Conservation (phyloP, 2,797 vertebrate genomes). For the Rhodeus uyekii region DNA sequence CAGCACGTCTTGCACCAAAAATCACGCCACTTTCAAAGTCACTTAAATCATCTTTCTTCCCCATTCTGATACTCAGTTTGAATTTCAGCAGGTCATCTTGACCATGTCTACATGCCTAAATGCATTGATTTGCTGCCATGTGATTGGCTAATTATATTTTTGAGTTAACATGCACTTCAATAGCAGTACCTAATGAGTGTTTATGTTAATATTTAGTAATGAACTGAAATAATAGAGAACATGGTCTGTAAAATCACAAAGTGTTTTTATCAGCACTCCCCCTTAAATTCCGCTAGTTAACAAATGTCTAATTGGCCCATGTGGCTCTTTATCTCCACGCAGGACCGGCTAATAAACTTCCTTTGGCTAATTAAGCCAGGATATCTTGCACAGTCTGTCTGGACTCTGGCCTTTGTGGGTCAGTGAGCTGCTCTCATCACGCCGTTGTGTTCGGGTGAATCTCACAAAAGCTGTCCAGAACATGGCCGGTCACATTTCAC, state of each 20-base stretch:
- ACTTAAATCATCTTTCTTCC: too few relatives aligned
- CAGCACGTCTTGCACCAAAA: too few relatives aligned
- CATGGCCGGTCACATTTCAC: background rate
- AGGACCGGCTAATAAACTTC: conserved; percentile 62
- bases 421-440: conserved; percentile 30
- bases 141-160: background rate
- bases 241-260: conserved; percentile 9
- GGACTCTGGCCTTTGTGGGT: conserved; percentile 28
- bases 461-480: background rate
- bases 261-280: conserved; percentile 1
- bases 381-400: background rate
- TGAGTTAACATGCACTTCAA: background rate
- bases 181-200: background rate
- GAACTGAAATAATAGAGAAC: conserved; percentile 19
- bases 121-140: background rate
- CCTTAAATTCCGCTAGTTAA: conserved; percentile 39
- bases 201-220: background rate
- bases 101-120: background rate
- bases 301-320: conserved; percentile 11
- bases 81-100: background rate
- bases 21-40: too few relatives aligned
- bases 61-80: too few relatives aligned
- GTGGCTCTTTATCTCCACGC: conserved; percentile 52
- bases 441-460: background rate
- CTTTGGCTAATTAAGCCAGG: conserved; percentile 68